Evolutionary conservation across 1,140 invertebrate species (phyloP).

Genomic region (Atopsyche davidsoni): DNA sequence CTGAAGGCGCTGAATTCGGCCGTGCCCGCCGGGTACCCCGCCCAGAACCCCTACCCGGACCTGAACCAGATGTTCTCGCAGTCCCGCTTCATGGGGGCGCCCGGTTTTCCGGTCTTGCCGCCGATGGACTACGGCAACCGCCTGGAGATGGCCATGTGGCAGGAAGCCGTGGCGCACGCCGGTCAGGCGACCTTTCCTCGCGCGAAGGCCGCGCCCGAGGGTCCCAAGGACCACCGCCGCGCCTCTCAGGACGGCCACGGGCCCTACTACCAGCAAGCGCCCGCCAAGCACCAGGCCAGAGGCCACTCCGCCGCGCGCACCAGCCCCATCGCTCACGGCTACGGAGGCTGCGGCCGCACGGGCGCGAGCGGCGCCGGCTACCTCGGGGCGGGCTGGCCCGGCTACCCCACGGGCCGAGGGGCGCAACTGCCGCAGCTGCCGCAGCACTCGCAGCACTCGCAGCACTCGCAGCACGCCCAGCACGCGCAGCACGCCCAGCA

Average conservation of each 20-base stretch:
- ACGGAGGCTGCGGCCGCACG: conserved; percentile 18
- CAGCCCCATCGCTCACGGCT: conserved; percentile 23
- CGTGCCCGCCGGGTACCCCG: conserved; percentile 38
- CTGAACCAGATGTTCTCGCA: conserved; percentile 46
- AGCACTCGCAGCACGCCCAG: not conserved
- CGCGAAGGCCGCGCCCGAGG: conserved; percentile 39
- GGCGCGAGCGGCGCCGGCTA: conserved; percentile 1
- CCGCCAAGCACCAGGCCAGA: conserved; percentile 9
- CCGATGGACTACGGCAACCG: conserved; percentile 53
- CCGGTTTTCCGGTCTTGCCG: conserved; percentile 45
- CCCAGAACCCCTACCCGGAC: conserved; percentile 42
- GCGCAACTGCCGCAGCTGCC: not conserved
- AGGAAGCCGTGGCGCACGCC: conserved; percentile 54
- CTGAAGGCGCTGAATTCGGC: conserved; percentile 45
- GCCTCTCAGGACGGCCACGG: conserved; percentile 45
- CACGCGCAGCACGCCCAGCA: not conserved
- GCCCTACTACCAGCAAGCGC: conserved; percentile 36
- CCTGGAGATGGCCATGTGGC: conserved; percentile 60
- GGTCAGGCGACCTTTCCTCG: conserved; percentile 41
- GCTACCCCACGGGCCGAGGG: conserved; percentile 6
- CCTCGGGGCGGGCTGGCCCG: conserved; percentile 4
- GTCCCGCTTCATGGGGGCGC: conserved; percentile 39
- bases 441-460: not conserved
- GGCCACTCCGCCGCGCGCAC: conserved; percentile 23
- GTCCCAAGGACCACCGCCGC: conserved; percentile 41